These are phyloP conservation scores for Lepus europaeus DNA, from an alignment of 2,113 vertebrate genomes.

Conservation along the genomic window DNA sequence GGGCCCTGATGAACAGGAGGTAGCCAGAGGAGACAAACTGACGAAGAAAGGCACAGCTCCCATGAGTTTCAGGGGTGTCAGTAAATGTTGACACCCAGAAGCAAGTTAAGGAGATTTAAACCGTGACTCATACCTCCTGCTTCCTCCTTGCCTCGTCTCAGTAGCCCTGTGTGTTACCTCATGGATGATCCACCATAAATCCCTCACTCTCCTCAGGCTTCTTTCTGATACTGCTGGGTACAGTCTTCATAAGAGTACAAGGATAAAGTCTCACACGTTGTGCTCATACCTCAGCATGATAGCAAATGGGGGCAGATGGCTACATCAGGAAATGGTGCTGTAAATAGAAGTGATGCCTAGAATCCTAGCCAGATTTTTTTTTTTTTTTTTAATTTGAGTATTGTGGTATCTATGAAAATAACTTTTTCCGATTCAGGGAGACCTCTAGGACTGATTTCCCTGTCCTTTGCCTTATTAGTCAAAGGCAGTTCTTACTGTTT, in stretches of 20 bases:
- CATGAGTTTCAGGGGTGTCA: background rate
- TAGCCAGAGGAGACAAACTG: background rate
- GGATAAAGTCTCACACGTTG: background rate
- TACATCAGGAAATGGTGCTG: background rate
- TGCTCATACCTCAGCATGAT: background rate
- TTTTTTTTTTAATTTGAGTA: background rate
- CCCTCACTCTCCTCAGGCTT: background rate
- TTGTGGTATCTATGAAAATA: background rate
- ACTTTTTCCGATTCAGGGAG: constrained; percentile 5
- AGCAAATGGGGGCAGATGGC: background rate
- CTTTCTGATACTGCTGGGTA: background rate
- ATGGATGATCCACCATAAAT: background rate
- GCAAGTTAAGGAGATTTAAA: constrained; percentile 7
- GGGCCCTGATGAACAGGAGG: background rate
- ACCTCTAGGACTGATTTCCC: background rate
- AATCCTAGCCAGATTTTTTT: background rate
- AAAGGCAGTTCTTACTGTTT: background rate
- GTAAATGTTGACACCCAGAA: background rate
- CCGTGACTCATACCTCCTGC: background rate
- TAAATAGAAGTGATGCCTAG: background rate
- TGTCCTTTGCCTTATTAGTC: background rate
- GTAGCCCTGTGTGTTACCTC: background rate
- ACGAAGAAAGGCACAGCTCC: background rate
- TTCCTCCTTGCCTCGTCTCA: accelerated
- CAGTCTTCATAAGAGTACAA: background rate